Evolutionary conservation across 1,140 invertebrate species (phyloP).

Genomic region (Aphis craccivora): DNA sequence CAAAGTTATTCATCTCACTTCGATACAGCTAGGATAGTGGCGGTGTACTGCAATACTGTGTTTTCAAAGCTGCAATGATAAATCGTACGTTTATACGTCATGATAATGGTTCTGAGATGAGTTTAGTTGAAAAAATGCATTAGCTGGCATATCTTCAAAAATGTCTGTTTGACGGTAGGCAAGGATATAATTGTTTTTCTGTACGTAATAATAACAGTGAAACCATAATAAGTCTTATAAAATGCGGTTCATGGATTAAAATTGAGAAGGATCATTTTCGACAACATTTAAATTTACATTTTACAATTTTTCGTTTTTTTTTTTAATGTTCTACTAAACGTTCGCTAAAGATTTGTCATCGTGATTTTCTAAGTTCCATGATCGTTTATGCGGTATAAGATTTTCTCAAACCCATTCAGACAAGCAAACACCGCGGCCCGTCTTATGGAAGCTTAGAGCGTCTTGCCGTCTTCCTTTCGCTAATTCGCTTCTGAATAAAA

Average conservation of each 20-base stretch:
- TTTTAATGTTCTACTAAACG: no score
- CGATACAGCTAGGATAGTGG: no score
- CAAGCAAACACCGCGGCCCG: not conserved
- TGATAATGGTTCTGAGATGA: not conserved
- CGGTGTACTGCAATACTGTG: not conserved
- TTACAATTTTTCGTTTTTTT: no score
- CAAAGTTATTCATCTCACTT: no score
- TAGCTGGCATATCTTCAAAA: not conserved
- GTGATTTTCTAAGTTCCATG: no score
- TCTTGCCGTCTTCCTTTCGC: no score
- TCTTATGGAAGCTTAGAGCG: not conserved
- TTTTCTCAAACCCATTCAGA: not conserved
- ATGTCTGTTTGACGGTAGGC: not conserved
- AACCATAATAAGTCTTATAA: no score
- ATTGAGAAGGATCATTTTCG: no score
- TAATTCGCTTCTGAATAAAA: not conserved
- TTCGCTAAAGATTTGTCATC: no score
- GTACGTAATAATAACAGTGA: not conserved
- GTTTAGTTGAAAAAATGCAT: not conserved
- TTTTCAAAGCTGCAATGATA: not conserved
- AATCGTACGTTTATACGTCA: not conserved
- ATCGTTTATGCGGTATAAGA: no score
- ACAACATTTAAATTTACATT: no score
- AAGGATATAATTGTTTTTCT: not conserved
- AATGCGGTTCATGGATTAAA: no score